These are phyloP conservation scores for Linnaemya vulpina DNA, from an alignment of 2,888 invertebrate species.

Conservation along the genomic window DNA sequence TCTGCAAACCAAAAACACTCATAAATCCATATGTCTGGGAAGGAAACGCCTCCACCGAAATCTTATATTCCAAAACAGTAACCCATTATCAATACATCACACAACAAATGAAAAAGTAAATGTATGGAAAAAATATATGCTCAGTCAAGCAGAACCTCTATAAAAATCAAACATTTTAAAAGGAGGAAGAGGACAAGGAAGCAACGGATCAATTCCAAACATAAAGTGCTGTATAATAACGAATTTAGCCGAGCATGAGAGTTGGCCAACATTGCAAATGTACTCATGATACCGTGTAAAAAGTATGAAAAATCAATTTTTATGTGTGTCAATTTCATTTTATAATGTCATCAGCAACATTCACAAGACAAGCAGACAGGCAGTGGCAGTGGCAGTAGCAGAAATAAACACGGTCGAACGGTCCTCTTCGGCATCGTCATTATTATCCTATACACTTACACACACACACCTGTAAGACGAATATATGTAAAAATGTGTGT, in stretches of 20 bases:
- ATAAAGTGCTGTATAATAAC: not conserved
- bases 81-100: slow-evolving; percentile 43
- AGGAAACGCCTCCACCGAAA: no score
- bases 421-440: slow-evolving; percentile 10
- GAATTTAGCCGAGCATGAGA: not conserved
- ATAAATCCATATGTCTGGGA: no score
- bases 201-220: slow-evolving; percentile 1
- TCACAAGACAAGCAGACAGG: slow-evolving; percentile 15
- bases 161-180: not conserved
- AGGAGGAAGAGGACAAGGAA: not conserved
- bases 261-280: slow-evolving; percentile 13
- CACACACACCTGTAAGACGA: not conserved
- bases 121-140: slow-evolving; percentile 9
- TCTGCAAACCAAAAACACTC: no score
- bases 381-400: slow-evolving; percentile 7
- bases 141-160: slow-evolving; percentile 1
- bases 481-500: not conserved
- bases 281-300: slow-evolving; percentile 44
- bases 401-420: slow-evolving; percentile 23
- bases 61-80: not conserved
- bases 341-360: slow-evolving; percentile 71
- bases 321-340: slow-evolving; percentile 72
- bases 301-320: slow-evolving; percentile 68
- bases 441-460: slow-evolving; percentile 2
- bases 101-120: slow-evolving; percentile 12